Percentiles rank a stretch among this genome's conserved stretches.
Conservation (phyloP, 2,113 vertebrate species). For the Oxyura jamaicensis region DNA sequence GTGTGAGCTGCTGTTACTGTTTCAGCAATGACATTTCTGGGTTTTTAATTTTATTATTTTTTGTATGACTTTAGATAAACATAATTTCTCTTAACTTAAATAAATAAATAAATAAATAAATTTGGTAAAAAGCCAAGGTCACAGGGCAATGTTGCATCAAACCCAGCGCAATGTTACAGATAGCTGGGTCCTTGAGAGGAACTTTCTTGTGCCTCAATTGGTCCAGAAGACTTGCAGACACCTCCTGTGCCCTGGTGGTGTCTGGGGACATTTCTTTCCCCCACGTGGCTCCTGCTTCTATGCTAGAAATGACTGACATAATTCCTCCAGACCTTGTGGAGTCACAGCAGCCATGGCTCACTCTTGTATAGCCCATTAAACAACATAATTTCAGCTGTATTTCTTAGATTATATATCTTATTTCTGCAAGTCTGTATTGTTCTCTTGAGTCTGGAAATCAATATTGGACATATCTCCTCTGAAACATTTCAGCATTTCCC, state of each 20-base stretch:
- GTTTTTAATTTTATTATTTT: background rate
- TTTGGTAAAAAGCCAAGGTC: background rate
- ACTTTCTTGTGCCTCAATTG: background rate
- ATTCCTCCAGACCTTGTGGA: background rate
- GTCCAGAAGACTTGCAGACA: background rate
- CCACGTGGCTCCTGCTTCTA: background rate
- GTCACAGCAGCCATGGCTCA: background rate
- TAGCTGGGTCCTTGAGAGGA: background rate
- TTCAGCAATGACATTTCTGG: background rate
- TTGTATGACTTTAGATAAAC: background rate
- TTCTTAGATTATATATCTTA: background rate
- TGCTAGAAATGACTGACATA: background rate
- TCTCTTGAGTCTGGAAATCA: background rate
- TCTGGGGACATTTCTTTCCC: background rate
- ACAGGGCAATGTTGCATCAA: background rate
- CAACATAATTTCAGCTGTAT: background rate
- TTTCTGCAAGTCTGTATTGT: background rate
- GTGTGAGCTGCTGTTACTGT: background rate
- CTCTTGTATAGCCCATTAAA: background rate
- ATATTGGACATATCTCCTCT: background rate
- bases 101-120: background rate
- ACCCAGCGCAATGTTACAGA: background rate
- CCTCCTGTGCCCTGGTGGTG: background rate
- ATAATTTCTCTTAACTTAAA: background rate
- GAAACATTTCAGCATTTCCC: background rate